Percentiles rank a stretch among this genome's conserved stretches.
Conservation (phyloP, 2,113 vertebrate species). For the Callorhinus ursinus region DNA sequence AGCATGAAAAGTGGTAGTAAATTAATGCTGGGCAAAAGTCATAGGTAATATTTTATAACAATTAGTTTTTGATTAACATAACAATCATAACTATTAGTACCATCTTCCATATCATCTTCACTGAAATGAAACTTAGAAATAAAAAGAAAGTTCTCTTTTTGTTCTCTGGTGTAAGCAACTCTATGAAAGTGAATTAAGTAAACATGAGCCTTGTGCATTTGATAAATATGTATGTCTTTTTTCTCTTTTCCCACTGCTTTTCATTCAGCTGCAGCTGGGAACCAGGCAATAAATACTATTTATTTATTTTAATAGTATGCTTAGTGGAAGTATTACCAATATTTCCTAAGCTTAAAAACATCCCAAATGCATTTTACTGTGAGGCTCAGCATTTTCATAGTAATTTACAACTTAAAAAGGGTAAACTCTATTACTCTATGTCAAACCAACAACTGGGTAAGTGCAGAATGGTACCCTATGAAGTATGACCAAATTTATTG, state of each 20-base stretch:
- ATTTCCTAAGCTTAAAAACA: slow-evolving; percentile 87
- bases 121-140: background rate
- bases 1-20: background rate
- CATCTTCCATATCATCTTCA: background rate
- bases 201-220: slow-evolving; percentile 78
- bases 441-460: slow-evolving; percentile 85
- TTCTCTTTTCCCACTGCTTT: slow-evolving; percentile 78
- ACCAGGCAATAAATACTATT: slow-evolving; percentile 88
- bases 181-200: slow-evolving; percentile 83
- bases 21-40: background rate
- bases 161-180: slow-evolving; percentile 77
- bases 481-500: slow-evolving; percentile 87
- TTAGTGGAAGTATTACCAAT: slow-evolving; percentile 88
- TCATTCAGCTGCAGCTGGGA: slow-evolving; percentile 82
- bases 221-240: slow-evolving; percentile 83
- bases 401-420: slow-evolving; percentile 90
- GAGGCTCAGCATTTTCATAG: slow-evolving; percentile 86
- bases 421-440: slow-evolving; percentile 87
- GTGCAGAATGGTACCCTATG: slow-evolving; percentile 82
- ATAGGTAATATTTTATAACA: background rate
- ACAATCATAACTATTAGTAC: background rate
- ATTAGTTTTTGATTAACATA: background rate
- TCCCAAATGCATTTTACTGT: slow-evolving; percentile 85
- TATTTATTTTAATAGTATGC: slow-evolving; percentile 90
- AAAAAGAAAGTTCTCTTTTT: slow-evolving; percentile 67